Percentiles rank a stretch among this genome's conserved stretches.
These are phyloP conservation scores for Dryobota labecula DNA, from an alignment of 2,888 invertebrate species.

Conservation along the genomic window DNA sequence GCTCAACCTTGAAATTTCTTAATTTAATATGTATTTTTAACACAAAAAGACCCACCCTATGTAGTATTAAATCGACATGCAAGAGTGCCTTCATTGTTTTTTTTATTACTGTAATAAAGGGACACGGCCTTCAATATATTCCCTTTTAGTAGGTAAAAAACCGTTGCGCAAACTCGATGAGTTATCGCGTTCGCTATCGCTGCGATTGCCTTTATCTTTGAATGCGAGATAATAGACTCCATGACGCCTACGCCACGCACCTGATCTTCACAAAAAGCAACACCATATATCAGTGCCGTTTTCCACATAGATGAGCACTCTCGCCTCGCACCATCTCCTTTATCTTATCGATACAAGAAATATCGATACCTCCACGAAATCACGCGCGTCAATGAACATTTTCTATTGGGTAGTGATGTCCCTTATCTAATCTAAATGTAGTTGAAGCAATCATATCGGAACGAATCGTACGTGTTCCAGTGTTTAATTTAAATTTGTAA, in stretches of 20 bases:
- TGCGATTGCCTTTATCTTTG: conserved; percentile 77
- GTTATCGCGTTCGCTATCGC: conserved; percentile 72
- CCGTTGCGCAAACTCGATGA: conserved; percentile 70
- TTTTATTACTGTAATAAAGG: conserved; percentile 49
- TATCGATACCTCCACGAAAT: conserved; percentile 80
- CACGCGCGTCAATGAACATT: conserved; percentile 81
- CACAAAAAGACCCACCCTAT: conserved; percentile 33
- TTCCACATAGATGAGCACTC: conserved; percentile 77
- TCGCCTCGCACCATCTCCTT: conserved; percentile 69
- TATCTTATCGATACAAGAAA: conserved; percentile 82
- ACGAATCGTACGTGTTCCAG: conserved; percentile 63
- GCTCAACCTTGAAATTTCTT: conserved; percentile 49
- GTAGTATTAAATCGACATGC: conserved; percentile 55
- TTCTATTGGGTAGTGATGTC: conserved; percentile 74
- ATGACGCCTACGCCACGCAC: conserved; percentile 72
- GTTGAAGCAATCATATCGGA: conserved; percentile 57
- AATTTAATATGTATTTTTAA: conserved; percentile 57
- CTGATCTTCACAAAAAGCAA: conserved; percentile 67
- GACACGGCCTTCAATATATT: conserved; percentile 56
- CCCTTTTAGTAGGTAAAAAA: conserved; percentile 31
- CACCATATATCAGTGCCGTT: conserved; percentile 68
- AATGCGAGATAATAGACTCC: conserved; percentile 73
- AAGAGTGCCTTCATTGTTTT: conserved; percentile 53
- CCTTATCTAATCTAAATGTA: conserved; percentile 67
- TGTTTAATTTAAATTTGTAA: conserved; percentile 60